Evolutionary conservation across 1,140 invertebrate genomes (phyloP).

Genomic region (Berghia stephanieae): DNA sequence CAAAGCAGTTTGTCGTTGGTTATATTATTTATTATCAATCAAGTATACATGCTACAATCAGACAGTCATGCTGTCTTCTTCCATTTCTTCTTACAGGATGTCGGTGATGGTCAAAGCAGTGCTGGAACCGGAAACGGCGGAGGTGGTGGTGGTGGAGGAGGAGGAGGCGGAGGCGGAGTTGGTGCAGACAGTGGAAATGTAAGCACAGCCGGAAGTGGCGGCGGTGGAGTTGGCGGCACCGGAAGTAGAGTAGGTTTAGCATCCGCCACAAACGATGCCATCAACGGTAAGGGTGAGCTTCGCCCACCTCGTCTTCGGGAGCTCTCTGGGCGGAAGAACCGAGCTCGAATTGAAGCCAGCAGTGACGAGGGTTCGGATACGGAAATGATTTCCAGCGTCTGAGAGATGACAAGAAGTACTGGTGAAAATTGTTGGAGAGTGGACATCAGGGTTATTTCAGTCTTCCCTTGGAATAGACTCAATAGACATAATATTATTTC

Average conservation of each 20-base stretch:
- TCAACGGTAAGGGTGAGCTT: no score
- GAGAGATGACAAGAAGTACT: not conserved
- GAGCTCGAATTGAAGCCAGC: slow-evolving; percentile 40
- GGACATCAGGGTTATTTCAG: no score
- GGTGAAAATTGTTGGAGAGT: no score
- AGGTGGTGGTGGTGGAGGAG: not conserved
- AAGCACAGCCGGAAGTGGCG: slow-evolving; percentile 1
- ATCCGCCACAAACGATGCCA: no score
- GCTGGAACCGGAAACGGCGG: not conserved
- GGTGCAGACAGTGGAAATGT: not conserved
- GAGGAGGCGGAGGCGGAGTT: slow-evolving; percentile 8
- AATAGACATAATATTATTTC: no score
- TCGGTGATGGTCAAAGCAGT: slow-evolving; percentile 2
- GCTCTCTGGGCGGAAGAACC: slow-evolving; percentile 28
- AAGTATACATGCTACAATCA: not conserved
- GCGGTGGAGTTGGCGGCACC: not conserved
- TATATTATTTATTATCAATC: not conserved
- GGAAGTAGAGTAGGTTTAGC: no score
- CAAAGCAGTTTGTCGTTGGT: no score
- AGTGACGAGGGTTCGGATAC: slow-evolving; percentile 48
- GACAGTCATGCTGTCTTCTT: not conserved
- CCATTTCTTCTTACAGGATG: slow-evolving; percentile 20
- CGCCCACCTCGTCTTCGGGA: slow-evolving; percentile 27
- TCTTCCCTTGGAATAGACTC: no score
- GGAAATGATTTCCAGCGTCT: slow-evolving; percentile 44